Percentiles rank a stretch among this genome's conserved stretches.
phyloP scores from a whole-genome alignment of 1,140 invertebrate species.

The Hylaeus volcanicus region DNA sequence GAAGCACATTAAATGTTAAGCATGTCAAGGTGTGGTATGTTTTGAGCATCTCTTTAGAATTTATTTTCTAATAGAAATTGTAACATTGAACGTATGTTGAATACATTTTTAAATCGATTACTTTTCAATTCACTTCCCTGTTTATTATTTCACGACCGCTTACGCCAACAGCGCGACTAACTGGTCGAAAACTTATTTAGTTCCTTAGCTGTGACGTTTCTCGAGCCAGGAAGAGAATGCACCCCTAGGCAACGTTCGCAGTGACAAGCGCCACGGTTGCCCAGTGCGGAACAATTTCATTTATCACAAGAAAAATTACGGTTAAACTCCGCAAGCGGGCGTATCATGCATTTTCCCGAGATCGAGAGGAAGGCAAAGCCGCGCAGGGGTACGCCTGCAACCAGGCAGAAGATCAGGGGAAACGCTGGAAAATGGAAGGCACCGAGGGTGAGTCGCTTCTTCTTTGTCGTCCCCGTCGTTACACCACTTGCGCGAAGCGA shows the following conservation, averaged over 20 bases:
- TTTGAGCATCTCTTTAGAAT: no score
- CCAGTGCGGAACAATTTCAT: conserved; percentile 72
- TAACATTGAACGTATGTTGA: no score
- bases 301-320: conserved; percentile 75
- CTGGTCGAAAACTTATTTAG: conserved; percentile 14
- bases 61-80: no score
- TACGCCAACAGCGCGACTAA: background rate
- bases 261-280: conserved; percentile 40
- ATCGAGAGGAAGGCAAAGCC: background rate
- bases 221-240: background rate
- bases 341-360: conserved; percentile 64
- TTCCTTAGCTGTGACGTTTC: background rate
- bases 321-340: conserved; percentile 68
- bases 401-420: conserved; percentile 16
- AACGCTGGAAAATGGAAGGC: conserved; percentile 43
- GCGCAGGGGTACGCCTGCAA: background rate
- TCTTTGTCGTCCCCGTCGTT: conserved; percentile 32
- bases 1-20: no score
- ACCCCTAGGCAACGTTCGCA: conserved; percentile 33
- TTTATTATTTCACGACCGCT: background rate
- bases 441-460: conserved; percentile 23
- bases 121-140: no score
- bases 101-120: no score
- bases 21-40: no score
- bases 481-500: background rate